Evolutionary conservation across 2,113 vertebrate genomes (phyloP).

Genomic region (Anhinga anhinga): DNA sequence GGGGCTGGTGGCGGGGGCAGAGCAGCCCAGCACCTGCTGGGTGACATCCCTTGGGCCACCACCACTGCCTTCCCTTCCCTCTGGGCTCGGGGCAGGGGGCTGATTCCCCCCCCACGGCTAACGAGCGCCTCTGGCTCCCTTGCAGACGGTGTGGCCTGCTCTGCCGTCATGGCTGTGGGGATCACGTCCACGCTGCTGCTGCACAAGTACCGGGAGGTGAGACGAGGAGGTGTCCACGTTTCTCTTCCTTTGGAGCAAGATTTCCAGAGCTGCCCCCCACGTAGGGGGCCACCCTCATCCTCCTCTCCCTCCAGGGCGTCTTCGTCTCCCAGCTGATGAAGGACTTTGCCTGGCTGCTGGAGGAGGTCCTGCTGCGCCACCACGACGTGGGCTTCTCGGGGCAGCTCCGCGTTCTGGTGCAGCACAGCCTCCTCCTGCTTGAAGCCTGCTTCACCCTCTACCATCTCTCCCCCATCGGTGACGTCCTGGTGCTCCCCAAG

Average conservation of each 20-base stretch:
- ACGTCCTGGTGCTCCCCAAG: slow-evolving; percentile 62
- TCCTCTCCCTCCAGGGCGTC: slow-evolving; percentile 71
- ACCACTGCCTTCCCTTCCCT: not conserved
- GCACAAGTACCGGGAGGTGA: slow-evolving; percentile 81
- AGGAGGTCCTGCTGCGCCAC: slow-evolving; percentile 85
- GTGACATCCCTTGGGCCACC: not conserved
- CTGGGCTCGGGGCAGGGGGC: not conserved
- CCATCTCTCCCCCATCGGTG: not conserved
- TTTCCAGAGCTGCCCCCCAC: not conserved
- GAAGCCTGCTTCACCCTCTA: slow-evolving; percentile 66
- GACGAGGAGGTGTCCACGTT: accelerated
- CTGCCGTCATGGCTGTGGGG: slow-evolving; percentile 81
- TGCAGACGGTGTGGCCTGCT: slow-evolving; percentile 78
- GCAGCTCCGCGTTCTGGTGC: slow-evolving; percentile 72
- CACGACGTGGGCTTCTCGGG: slow-evolving; percentile 85
- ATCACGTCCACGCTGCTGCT: slow-evolving; percentile 83
- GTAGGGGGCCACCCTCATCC: not conserved
- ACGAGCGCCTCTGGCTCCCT: accelerated
- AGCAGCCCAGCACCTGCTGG: not conserved
- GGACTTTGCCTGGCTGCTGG: slow-evolving; percentile 84
- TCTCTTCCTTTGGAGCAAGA: not conserved
- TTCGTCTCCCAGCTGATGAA: slow-evolving; percentile 76
- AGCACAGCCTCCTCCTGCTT: slow-evolving; percentile 78
- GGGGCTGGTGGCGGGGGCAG: not conserved
- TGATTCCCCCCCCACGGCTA: accelerated